Evolutionary conservation across 2,113 vertebrate species (phyloP).

Genomic region (Plecturocebus donacophilus): DNA sequence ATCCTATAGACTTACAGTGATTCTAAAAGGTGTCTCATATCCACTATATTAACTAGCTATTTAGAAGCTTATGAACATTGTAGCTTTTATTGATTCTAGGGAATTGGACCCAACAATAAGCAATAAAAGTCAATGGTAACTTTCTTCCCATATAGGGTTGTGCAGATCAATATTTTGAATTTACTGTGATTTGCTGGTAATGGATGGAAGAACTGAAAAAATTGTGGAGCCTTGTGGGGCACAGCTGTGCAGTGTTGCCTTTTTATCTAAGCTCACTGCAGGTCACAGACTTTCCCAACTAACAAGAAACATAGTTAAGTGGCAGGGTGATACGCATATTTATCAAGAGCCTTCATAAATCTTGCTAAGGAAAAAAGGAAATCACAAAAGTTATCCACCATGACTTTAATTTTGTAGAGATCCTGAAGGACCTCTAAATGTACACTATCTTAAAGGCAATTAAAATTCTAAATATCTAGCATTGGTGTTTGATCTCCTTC

Average conservation of each 20-base stretch:
- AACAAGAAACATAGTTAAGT: constrained; percentile 63
- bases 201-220: constrained; percentile 65
- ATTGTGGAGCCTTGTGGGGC: constrained; percentile 50
- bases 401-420: neutral
- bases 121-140: constrained; percentile 72
- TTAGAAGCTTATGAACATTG: constrained; percentile 77
- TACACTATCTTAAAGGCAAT: neutral
- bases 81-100: constrained; percentile 76
- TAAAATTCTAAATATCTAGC: neutral
- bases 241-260: constrained; percentile 42
- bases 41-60: constrained; percentile 64
- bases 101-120: constrained; percentile 70
- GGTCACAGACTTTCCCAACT: constrained; percentile 49
- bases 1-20: constrained; percentile 58
- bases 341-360: neutral
- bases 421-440: neutral
- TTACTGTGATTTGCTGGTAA: constrained; percentile 77
- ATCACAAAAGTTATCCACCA: constrained; percentile 33
- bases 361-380: neutral
- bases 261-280: constrained; percentile 48
- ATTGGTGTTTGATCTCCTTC: neutral
- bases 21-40: constrained; percentile 67
- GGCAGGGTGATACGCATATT: constrained; percentile 3
- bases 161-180: constrained; percentile 73
- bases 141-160: constrained; percentile 66